A percentile compares a stretch with the other conserved stretches of the same genome.
Conservation (phyloP, 2,888 invertebrate genomes). For the Coleophora flavipennella region DNA sequence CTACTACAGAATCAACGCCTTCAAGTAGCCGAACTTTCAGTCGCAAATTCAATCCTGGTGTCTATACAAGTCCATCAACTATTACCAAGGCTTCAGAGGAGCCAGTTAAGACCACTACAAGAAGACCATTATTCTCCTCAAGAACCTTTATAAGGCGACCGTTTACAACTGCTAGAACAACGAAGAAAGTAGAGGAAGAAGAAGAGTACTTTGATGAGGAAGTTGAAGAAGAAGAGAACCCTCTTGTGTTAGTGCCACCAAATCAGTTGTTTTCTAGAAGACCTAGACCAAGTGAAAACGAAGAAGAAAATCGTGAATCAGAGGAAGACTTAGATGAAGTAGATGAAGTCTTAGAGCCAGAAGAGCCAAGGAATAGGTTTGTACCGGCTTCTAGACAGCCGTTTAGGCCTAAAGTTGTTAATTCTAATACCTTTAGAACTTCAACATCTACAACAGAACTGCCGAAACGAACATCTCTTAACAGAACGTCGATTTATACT, state of each 20-base stretch:
- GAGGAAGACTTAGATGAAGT: slow-evolving; percentile 15
- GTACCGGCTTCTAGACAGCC: slow-evolving; percentile 42
- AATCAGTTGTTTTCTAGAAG: slow-evolving; percentile 56
- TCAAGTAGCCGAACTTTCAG: slow-evolving; percentile 59
- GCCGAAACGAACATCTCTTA: slow-evolving; percentile 39
- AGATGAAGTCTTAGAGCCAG: slow-evolving; percentile 27
- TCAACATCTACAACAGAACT: slow-evolving; percentile 55
- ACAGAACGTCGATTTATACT: slow-evolving; percentile 41
- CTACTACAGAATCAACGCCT: slow-evolving; percentile 50
- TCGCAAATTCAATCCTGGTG: slow-evolving; percentile 61
- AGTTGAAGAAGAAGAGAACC: slow-evolving; percentile 48
- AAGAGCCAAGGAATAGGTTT: slow-evolving; percentile 25
- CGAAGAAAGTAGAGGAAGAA: slow-evolving; percentile 41
- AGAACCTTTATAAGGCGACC: slow-evolving; percentile 52
- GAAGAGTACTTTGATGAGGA: slow-evolving; percentile 52
- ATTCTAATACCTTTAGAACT: slow-evolving; percentile 58
- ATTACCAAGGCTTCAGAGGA: slow-evolving; percentile 36
- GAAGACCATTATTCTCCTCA: slow-evolving; percentile 46
- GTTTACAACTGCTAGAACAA: slow-evolving; percentile 54
- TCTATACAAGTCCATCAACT: slow-evolving; percentile 58
- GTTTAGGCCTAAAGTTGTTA: slow-evolving; percentile 47
- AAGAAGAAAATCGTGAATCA: slow-evolving; percentile 19
- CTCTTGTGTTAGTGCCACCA: slow-evolving; percentile 56
- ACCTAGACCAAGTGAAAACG: slow-evolving; percentile 32
- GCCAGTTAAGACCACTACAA: slow-evolving; percentile 30